Evolutionary conservation across 2,888 invertebrate genomes (phyloP).

Genomic region (Neoaliturus tenellus): DNA sequence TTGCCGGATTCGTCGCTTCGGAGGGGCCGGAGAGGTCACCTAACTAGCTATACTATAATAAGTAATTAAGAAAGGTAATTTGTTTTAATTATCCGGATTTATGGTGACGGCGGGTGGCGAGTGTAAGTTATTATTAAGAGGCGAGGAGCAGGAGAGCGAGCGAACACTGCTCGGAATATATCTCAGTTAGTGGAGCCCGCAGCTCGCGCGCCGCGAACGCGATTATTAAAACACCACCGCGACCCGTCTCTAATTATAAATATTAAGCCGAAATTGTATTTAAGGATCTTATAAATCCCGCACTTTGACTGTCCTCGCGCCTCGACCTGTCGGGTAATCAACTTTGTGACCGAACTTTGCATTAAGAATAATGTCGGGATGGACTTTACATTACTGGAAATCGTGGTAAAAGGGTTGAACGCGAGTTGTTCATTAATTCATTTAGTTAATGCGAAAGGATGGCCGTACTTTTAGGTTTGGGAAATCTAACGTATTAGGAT

Average conservation of each 20-base stretch:
- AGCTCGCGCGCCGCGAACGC: neutral
- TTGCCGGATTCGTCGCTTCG: too few relatives aligned
- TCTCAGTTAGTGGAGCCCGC: constrained; percentile 53
- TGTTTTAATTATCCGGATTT: constrained; percentile 66
- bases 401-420: neutral
- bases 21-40: neutral
- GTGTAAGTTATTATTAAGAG: constrained; percentile 59
- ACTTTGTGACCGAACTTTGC: constrained; percentile 17
- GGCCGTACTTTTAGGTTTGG: neutral
- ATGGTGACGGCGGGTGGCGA: constrained; percentile 64
- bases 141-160: neutral
- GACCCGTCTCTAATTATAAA: constrained; percentile 53
- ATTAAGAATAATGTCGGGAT: constrained; percentile 28
- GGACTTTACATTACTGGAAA: constrained; percentile 2
- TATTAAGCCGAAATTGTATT: constrained; percentile 55
- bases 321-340: neutral
- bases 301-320: constrained; percentile 38
- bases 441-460: neutral
- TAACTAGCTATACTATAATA: constrained; percentile 65
- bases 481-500: neutral
- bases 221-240: constrained; percentile 54
- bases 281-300: constrained; percentile 47
- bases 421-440: neutral
- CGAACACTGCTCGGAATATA: constrained; percentile 35
- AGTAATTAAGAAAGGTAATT: constrained; percentile 68